Evolutionary conservation across 2,888 invertebrate species (phyloP).

Genomic region (Melipona bicolor): DNA sequence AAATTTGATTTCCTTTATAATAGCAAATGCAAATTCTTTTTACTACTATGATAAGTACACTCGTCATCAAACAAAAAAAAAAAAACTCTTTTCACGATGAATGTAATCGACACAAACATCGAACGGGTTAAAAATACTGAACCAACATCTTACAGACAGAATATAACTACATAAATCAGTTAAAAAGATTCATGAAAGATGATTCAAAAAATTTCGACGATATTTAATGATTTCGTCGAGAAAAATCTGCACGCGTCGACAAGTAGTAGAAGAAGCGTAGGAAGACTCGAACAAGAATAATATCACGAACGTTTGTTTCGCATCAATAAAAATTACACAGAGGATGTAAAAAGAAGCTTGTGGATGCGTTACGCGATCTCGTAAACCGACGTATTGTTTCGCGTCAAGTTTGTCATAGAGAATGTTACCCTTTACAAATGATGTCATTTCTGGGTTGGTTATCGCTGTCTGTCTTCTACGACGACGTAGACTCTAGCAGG

Average conservation of each 20-base stretch:
- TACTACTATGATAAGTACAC: too few relatives aligned
- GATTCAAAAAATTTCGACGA: too few relatives aligned
- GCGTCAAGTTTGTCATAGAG: slow-evolving; percentile 23
- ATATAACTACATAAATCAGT: too few relatives aligned
- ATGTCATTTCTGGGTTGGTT: slow-evolving; percentile 36
- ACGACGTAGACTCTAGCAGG: not conserved
- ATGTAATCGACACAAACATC: too few relatives aligned
- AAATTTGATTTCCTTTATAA: too few relatives aligned
- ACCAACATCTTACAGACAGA: too few relatives aligned
- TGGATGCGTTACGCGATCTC: not conserved
- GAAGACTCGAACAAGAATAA: not conserved
- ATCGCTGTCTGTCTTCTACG: slow-evolving; percentile 33
- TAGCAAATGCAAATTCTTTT: too few relatives aligned
- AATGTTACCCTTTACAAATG: slow-evolving; percentile 30
- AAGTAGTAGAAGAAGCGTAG: not conserved
- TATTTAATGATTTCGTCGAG: not conserved
- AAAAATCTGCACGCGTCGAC: not conserved
- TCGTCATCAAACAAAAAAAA: too few relatives aligned
- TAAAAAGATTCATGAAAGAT: too few relatives aligned
- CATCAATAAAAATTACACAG: not conserved
- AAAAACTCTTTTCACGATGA: too few relatives aligned
- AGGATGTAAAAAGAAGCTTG: not conserved
- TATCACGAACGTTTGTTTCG: not conserved
- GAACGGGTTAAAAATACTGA: too few relatives aligned
- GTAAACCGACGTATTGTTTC: slow-evolving; percentile 10